These are phyloP conservation scores for Syrrhaptes paradoxus DNA, from an alignment of 2,113 vertebrate genomes.

Conservation along the genomic window DNA sequence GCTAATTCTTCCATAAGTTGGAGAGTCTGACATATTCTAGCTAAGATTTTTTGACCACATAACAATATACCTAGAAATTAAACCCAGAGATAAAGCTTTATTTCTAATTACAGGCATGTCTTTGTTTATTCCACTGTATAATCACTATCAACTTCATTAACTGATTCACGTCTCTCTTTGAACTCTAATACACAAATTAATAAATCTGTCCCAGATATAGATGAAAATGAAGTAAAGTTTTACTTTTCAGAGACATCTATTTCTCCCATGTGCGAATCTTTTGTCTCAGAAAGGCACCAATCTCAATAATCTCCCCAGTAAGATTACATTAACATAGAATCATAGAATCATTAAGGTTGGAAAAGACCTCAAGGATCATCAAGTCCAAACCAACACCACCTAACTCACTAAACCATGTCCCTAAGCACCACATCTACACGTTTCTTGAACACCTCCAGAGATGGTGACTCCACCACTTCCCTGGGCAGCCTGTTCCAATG, in stretches of 20 bases:
- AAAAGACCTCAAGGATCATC: too few relatives aligned
- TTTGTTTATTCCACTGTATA: not conserved
- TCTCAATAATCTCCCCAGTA: not conserved
- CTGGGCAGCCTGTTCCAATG: too few relatives aligned
- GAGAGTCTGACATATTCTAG: not conserved
- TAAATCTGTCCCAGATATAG: not conserved
- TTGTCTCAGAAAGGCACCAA: not conserved
- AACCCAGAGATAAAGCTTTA: not conserved
- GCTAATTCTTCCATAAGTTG: not conserved
- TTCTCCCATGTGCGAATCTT: not conserved
- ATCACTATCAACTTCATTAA: not conserved
- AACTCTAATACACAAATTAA: not conserved
- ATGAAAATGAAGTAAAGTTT: not conserved
- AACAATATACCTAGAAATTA: not conserved
- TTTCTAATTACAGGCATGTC: not conserved
- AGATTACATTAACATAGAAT: not conserved
- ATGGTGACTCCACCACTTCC: too few relatives aligned
- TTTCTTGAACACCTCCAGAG: too few relatives aligned
- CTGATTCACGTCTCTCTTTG: not conserved
- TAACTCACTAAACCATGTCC: too few relatives aligned
- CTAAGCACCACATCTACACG: too few relatives aligned
- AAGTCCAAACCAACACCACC: too few relatives aligned
- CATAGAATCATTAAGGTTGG: too few relatives aligned
- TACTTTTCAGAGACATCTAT: not conserved
- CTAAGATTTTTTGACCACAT: not conserved